Base-by-base conservation (phyloP, 1,140 invertebrate species). In the Drosophila mojavensis region DNA sequence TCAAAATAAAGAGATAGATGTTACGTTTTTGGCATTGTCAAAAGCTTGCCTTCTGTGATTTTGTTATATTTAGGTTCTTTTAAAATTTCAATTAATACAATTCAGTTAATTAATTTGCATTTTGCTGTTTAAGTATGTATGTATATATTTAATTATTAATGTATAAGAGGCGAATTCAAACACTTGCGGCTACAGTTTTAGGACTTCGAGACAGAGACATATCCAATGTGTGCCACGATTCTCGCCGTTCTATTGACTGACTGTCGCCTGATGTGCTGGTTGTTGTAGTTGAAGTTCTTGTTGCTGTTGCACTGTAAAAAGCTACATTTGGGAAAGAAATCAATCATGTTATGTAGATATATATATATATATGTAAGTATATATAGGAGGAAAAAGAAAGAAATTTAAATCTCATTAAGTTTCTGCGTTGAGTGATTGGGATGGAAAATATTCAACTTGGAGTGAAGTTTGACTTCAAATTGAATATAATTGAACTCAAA, bases 261-360 rank as follows among this genome's bases (percentile, higher is more conserved):
- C 41, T 58, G 64, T 60, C 33, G 53, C 60, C 68, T 74, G 81
- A 41, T 67, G 74, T 58, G 69, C 24, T 58, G 41, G 59, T 68
- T 70, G 64, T 62, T 54, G 79, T 67, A 67, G 75, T 62, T 50
- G 79, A 64, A 64, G 75, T 60, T 51, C 66, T 61, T 58, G 55
- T 65, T 83, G 72, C 68, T 76, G 84, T 69, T 56, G 67, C 66
- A 41, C 84, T 89, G 84, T 83, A 89, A 88, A 75, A 83, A 75
- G 83, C 83, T 88, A 88, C 84, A 88, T 88, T 88, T 88, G 80
- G 83, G 84, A 88, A 88, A 88, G 76, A 88, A 88, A 88, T 89
- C 77, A 88, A 88, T 88, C 83, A 88, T 75, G 77, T 88, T 88
- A 88, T 83, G 78, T 66, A 74, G 88, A 74, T 74, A 77, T 63